Evolutionary conservation across 37 sponge, comb jelly and placozoan genomes (phyloP).

Genomic region (Tethya wilhelma): DNA sequence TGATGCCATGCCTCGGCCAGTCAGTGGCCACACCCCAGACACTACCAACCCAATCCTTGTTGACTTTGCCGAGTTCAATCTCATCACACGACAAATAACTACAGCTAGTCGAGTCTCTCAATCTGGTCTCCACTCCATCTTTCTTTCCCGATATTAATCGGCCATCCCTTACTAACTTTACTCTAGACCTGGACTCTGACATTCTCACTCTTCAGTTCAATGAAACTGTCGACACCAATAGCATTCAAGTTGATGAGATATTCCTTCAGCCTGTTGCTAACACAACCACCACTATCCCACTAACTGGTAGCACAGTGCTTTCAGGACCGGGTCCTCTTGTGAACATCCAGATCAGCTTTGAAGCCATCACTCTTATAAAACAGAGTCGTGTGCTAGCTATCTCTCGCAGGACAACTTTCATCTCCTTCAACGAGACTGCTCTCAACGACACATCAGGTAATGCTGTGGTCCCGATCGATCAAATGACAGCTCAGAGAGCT

Average conservation of each 20-base stretch:
- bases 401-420: slow-evolving; percentile 71
- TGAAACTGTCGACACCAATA: slow-evolving; percentile 73
- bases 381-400: slow-evolving; percentile 65
- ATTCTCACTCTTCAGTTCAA: slow-evolving; percentile 75
- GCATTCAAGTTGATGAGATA: slow-evolving; percentile 60
- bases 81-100: slow-evolving; percentile 54
- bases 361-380: slow-evolving; percentile 66
- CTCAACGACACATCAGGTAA: slow-evolving; percentile 75
- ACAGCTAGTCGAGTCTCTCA: slow-evolving; percentile 52
- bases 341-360: slow-evolving; percentile 17
- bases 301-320: slow-evolving; percentile 41
- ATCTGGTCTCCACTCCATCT: slow-evolving; percentile 28
- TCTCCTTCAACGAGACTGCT: slow-evolving; percentile 39
- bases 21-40: slow-evolving; percentile 39
- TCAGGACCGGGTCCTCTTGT: slow-evolving; percentile 42
- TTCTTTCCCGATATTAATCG: slow-evolving; percentile 53
- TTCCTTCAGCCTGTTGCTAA: slow-evolving; percentile 78
- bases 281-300: slow-evolving; percentile 33
- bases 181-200: slow-evolving; percentile 67
- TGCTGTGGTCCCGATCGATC: slow-evolving; percentile 43
- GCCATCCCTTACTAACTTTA: slow-evolving; percentile 59
- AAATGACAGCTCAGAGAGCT: slow-evolving; percentile 64
- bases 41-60: slow-evolving; percentile 56
- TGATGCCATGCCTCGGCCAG: not conserved
- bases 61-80: slow-evolving; percentile 66